phyloP scores from a whole-genome alignment of 53 echinoderm and acorn worm genomes.

The Hippasteria phrygiana region DNA sequence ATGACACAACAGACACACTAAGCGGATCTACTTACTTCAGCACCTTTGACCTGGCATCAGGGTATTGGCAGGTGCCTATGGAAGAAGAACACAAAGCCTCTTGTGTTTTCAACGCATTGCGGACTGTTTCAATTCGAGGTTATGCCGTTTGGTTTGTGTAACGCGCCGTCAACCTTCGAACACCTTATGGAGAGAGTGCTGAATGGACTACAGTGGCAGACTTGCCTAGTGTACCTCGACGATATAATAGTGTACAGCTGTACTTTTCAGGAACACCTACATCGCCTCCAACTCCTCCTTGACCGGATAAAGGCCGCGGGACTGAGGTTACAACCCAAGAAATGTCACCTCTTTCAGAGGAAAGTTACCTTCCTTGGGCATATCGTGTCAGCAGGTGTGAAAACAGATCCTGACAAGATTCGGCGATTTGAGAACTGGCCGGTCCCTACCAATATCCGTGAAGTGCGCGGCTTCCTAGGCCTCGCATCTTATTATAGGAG shows the following conservation, averaged over 20 bases:
- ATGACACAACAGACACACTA: conserved; percentile 47
- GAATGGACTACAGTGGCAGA: conserved; percentile 47
- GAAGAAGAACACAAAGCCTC: conserved; percentile 6
- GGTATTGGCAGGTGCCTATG: conserved; percentile 47
- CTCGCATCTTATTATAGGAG: conserved; percentile 63
- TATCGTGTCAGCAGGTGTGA: conserved; percentile 33
- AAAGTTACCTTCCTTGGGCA: conserved; percentile 36
- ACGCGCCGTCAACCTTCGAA: conserved; percentile 45
- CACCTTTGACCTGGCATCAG: conserved; percentile 44
- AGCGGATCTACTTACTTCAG: conserved; percentile 38
- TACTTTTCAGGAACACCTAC: conserved; percentile 7
- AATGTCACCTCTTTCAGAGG: conserved; percentile 26
- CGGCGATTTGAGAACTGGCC: conserved; percentile 50
- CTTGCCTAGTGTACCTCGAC: conserved; percentile 39
- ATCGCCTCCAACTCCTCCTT: not conserved
- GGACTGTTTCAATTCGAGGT: conserved; percentile 53
- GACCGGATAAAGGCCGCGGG: conserved; percentile 11
- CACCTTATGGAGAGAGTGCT: conserved; percentile 34
- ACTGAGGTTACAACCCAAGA: conserved; percentile 25
- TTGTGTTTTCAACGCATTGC: conserved; percentile 28
- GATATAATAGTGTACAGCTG: conserved; percentile 40
- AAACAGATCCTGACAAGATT: conserved; percentile 56
- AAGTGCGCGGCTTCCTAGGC: conserved; percentile 56
- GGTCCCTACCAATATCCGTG: conserved; percentile 16
- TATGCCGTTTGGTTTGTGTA: conserved; percentile 57